These are phyloP conservation scores for Caenorhabditis uteleia DNA, from an alignment of 2,888 invertebrate species.

Conservation along the genomic window DNA sequence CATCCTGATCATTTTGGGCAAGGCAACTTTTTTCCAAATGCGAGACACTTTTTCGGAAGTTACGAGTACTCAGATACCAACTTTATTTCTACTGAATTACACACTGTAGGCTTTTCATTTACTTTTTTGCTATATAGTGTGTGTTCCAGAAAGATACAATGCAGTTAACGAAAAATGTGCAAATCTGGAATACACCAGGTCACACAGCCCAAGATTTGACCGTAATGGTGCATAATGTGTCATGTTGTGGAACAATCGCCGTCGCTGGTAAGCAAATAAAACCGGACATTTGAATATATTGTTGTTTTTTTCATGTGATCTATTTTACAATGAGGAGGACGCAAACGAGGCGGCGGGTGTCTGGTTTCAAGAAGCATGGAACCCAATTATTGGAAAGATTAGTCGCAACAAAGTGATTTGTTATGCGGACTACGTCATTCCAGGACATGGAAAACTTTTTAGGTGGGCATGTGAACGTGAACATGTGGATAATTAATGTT, in stretches of 20 bases:
- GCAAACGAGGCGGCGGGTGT: slow-evolving; percentile 50
- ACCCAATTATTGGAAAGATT: slow-evolving; percentile 53
- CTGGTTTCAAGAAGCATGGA: slow-evolving; percentile 64
- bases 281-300: slow-evolving; percentile 10
- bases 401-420: slow-evolving; percentile 59
- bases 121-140: background rate
- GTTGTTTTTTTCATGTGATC: slow-evolving; percentile 54
- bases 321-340: slow-evolving; percentile 62
- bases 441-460: slow-evolving; percentile 72
- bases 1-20: slow-evolving; percentile 66
- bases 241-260: slow-evolving; percentile 58
- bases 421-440: slow-evolving; percentile 70
- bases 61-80: slow-evolving; percentile 61
- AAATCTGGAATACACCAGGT: slow-evolving; percentile 67
- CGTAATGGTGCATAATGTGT: slow-evolving; percentile 59
- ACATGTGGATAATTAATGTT: background rate
- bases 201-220: slow-evolving; percentile 63
- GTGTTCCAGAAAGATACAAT: slow-evolving; percentile 52
- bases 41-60: slow-evolving; percentile 64
- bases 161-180: slow-evolving; percentile 58
- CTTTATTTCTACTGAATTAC: slow-evolving; percentile 56
- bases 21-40: slow-evolving; percentile 64
- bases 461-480: slow-evolving; percentile 16
- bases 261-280: slow-evolving; percentile 58
- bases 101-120: slow-evolving; percentile 21